phyloP scores from a whole-genome alignment of 2,797 vertebrate species.

The Pipistrellus nathusii region DNA sequence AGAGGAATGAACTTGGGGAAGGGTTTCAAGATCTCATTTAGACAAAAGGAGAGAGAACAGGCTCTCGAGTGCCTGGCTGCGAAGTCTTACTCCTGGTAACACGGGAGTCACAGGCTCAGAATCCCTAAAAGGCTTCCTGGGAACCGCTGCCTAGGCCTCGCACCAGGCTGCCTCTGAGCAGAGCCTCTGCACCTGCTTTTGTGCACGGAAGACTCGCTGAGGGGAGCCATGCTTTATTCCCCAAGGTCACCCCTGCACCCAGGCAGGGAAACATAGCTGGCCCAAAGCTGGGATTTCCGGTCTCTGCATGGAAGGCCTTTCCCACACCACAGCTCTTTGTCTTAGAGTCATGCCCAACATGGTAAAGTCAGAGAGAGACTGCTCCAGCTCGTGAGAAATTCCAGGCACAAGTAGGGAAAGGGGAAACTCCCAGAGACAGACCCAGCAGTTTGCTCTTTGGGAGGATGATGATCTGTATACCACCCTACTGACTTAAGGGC shows the following conservation, averaged over 20 bases:
- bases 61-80: slow-evolving; percentile 37
- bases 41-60: slow-evolving; percentile 65
- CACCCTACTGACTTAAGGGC: neutral
- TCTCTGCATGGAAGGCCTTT: slow-evolving; percentile 64
- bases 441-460: slow-evolving; percentile 18
- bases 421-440: neutral
- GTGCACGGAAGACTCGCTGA: neutral
- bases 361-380: neutral
- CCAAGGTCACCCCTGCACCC: neutral
- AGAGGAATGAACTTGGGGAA: slow-evolving; percentile 53
- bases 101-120: slow-evolving; percentile 61
- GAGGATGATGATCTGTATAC: slow-evolving; percentile 5
- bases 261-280: slow-evolving; percentile 47
- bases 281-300: slow-evolving; percentile 62
- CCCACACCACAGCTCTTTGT: slow-evolving; percentile 66
- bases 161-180: neutral
- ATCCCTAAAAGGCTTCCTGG: slow-evolving; percentile 44
- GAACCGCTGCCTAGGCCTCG: slow-evolving; percentile 40
- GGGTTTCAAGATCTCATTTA: slow-evolving; percentile 75
- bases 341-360: neutral
- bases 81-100: slow-evolving; percentile 58
- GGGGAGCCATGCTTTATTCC: rapidly evolving
- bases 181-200: too few species aligned
- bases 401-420: slow-evolving; percentile 71
- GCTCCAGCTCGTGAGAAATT: slow-evolving; percentile 70